Conservation (phyloP, 2,797 vertebrate species). For the Atherinosoma microstoma region DNA sequence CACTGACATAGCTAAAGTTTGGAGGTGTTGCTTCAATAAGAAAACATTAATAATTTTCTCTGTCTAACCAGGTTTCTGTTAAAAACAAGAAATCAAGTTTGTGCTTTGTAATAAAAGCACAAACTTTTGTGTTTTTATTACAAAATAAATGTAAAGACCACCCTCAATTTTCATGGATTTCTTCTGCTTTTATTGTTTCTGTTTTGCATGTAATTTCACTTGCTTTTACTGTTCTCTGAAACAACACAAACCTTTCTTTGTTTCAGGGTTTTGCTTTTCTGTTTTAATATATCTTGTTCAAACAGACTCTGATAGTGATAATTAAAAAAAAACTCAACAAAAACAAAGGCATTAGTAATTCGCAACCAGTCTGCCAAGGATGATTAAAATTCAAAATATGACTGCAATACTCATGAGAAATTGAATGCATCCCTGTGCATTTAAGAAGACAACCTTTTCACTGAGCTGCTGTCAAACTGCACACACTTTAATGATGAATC, state of each 20-base stretch:
- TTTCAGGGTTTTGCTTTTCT: conserved; percentile 23
- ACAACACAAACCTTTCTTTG: conserved; percentile 16
- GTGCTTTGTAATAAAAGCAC: no score
- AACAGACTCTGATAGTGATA: conserved; percentile 6
- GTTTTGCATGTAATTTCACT: conserved; percentile 38
- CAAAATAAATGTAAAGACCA: conserved; percentile 4
- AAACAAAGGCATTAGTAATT: conserved; percentile 15
- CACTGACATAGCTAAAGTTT: not conserved
- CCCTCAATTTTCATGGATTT: conserved; percentile 42
- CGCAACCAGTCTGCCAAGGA: conserved; percentile 24
- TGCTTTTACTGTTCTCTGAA: conserved; percentile 24
- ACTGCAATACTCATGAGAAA: not conserved
- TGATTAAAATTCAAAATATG: conserved; percentile 19
- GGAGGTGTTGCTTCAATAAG: no score
- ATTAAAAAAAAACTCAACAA: not conserved
- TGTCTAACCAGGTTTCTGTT: no score
- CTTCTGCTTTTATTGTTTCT: conserved; percentile 8
- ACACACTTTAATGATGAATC: conserved; percentile 17
- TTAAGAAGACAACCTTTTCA: not conserved
- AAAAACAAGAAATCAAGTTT: no score
- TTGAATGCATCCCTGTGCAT: not conserved
- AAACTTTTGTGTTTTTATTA: no score
- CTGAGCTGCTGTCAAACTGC: conserved; percentile 17
- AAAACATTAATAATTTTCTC: no score
- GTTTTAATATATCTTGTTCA: conserved; percentile 12